These are phyloP conservation scores for Drosophila saltans DNA, from an alignment of 1,140 invertebrate species.

Conservation along the genomic window DNA sequence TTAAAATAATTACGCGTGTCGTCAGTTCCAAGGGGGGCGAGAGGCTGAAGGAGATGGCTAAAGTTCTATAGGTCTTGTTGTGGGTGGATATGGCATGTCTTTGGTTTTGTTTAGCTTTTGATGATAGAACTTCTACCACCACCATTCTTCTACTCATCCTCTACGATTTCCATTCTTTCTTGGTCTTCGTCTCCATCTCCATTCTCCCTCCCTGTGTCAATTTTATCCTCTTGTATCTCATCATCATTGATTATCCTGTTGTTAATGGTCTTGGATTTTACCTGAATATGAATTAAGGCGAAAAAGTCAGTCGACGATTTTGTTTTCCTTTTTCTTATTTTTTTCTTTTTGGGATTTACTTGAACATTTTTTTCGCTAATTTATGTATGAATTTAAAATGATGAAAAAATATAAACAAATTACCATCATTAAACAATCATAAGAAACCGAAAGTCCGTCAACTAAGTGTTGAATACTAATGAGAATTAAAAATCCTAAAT, in stretches of 20 bases:
- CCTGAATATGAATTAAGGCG: constrained; percentile 2
- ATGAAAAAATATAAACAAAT: too few relatives aligned
- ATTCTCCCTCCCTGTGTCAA: background rate
- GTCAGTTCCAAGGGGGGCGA: background rate
- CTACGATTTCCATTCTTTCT: too few relatives aligned
- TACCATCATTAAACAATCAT: too few relatives aligned
- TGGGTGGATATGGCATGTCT: constrained; percentile 1
- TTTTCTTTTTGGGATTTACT: constrained; percentile 1
- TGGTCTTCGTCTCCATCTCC: constrained; percentile 14
- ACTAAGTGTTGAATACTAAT: too few relatives aligned
- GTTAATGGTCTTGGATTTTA: constrained; percentile 50
- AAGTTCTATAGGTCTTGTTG: background rate
- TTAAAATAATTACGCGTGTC: constrained; percentile 67
- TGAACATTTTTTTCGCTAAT: background rate
- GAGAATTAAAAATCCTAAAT: too few relatives aligned
- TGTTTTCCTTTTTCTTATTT: constrained; percentile 21
- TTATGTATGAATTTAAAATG: background rate
- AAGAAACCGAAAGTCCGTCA: too few relatives aligned
- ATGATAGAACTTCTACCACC: background rate
- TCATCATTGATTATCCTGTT: constrained; percentile 66
- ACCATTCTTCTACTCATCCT: background rate
- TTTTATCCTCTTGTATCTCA: constrained; percentile 40
- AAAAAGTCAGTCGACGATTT: constrained; percentile 29
- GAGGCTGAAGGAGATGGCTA: background rate
- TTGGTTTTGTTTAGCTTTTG: constrained; percentile 13